Conservation (phyloP, 1,140 invertebrate species). For the Hypsibius dujardini region DNA sequence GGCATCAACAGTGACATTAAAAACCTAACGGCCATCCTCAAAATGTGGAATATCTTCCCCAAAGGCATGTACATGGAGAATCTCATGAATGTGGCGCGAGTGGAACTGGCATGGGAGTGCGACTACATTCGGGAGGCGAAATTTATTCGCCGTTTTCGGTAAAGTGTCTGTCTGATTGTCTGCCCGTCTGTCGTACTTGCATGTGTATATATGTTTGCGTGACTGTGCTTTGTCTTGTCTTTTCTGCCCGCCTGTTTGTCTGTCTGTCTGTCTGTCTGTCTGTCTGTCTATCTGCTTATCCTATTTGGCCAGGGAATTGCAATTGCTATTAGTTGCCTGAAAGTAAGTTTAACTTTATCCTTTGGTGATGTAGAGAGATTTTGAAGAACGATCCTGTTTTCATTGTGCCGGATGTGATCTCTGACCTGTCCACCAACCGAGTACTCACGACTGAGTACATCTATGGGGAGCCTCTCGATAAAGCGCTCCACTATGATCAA, state of each 20-base stretch:
- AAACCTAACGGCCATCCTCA: slow-evolving; percentile 77
- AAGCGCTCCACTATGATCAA: slow-evolving; percentile 53
- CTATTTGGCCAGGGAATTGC: no score
- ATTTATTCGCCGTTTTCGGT: slow-evolving; percentile 35
- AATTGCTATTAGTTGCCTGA: no score
- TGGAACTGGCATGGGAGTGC: slow-evolving; percentile 87
- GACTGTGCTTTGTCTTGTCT: no score
- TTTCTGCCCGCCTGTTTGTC: no score
- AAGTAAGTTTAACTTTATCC: no score
- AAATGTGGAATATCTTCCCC: slow-evolving; percentile 73
- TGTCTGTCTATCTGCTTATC: no score
- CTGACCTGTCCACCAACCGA: slow-evolving; percentile 38
- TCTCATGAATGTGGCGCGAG: slow-evolving; percentile 73
- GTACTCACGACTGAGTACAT: slow-evolving; percentile 81
- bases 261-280: no score
- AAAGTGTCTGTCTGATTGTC: neutral
- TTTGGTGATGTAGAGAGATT: slow-evolving; percentile 8
- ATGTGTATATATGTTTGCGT: no score
- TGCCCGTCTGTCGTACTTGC: neutral
- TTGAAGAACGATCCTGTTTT: slow-evolving; percentile 28
- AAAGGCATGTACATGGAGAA: slow-evolving; percentile 68
- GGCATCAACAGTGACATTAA: slow-evolving; percentile 97
- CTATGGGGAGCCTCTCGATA: slow-evolving; percentile 75
- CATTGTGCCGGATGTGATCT: slow-evolving; percentile 33
- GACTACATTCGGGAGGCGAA: slow-evolving; percentile 83